A percentile compares a stretch with the other conserved stretches of the same genome.
These are phyloP conservation scores for Apeira syringaria DNA, from an alignment of 2,888 invertebrate genomes.

Conservation along the genomic window DNA sequence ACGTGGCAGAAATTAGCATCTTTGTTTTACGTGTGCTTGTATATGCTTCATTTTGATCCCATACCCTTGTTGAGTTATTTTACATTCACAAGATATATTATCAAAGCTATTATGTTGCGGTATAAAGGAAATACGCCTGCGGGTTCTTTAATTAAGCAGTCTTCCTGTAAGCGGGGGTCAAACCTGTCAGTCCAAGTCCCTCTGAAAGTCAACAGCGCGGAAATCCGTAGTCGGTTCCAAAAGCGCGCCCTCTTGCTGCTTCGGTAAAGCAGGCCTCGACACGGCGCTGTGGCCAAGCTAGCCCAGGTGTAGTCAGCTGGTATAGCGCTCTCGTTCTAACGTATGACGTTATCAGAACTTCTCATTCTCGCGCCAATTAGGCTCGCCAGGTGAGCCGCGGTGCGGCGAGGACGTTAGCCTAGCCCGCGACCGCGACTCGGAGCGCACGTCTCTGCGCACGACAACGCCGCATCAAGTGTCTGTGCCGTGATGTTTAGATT, in stretches of 20 bases:
- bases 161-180: constrained; percentile 51
- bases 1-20: too few relatives aligned
- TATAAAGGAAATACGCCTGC: too few relatives aligned
- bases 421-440: constrained; percentile 66
- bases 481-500: constrained; percentile 66
- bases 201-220: constrained; percentile 61
- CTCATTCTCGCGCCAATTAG: constrained; percentile 64
- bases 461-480: constrained; percentile 48
- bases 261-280: constrained; percentile 51
- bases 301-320: constrained; percentile 61
- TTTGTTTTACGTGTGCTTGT: too few relatives aligned
- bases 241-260: constrained; percentile 27
- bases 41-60: too few relatives aligned
- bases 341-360: constrained; percentile 35
- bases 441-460: constrained; percentile 48
- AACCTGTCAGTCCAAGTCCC: constrained; percentile 39
- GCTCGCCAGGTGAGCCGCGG: constrained; percentile 52
- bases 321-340: constrained; percentile 59
- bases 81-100: too few relatives aligned
- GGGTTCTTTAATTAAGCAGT: constrained; percentile 36
- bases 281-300: background rate
- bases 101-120: too few relatives aligned
- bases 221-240: constrained; percentile 68
- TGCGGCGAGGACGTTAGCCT: constrained; percentile 68
- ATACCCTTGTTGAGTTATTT: too few relatives aligned